Evolutionary conservation across 1,140 invertebrate genomes (phyloP).

Genomic region (Musca domestica): DNA sequence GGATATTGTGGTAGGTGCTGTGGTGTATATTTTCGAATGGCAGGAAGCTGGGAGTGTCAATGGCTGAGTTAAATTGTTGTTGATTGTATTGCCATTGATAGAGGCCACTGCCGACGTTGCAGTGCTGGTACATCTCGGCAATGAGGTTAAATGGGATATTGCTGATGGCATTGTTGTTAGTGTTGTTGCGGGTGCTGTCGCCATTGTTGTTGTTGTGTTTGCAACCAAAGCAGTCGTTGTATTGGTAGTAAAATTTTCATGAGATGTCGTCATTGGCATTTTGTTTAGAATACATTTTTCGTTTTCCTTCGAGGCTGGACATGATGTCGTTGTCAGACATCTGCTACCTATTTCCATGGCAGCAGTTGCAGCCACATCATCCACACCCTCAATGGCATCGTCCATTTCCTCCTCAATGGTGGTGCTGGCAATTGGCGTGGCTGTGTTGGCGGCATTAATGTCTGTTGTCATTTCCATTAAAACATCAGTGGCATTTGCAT

Average conservation of each 20-base stretch:
- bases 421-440: too few species aligned
- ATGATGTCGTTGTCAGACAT: neutral
- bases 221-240: constrained; percentile 14
- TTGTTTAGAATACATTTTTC: too few species aligned
- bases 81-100: constrained; percentile 13
- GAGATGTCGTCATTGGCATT: constrained; percentile 41
- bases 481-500: constrained; percentile 12
- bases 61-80: constrained; percentile 9
- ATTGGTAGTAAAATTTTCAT: constrained; percentile 31
- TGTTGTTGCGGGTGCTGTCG: neutral
- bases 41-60: neutral
- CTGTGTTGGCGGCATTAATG: neutral
- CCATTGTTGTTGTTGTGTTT: neutral
- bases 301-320: neutral
- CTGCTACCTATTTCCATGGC: neutral
- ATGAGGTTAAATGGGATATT: neutral
- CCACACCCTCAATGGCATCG: neutral
- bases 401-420: neutral
- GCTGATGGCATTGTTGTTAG: neutral
- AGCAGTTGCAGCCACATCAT: neutral
- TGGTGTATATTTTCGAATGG: neutral
- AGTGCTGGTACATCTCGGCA: neutral
- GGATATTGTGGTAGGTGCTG: constrained; percentile 17
- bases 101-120: neutral
- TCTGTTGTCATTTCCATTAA: constrained; percentile 12